phyloP scores from a whole-genome alignment of 2,888 invertebrate species.

The Leptinotarsa tumamoca region DNA sequence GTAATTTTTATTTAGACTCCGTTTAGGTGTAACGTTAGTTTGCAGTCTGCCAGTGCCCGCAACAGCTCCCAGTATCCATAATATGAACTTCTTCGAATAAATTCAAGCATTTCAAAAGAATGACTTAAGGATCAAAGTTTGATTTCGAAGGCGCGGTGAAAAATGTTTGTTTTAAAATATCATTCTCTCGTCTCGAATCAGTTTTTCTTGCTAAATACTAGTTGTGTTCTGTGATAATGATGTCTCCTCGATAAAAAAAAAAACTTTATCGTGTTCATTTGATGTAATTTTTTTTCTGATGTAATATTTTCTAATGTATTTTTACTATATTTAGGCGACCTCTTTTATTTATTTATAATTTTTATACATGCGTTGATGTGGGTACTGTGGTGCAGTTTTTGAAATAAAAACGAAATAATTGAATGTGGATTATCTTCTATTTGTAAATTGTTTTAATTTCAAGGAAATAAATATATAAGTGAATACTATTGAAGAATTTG shows the following conservation, averaged over 20 bases:
- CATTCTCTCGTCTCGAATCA: constrained; percentile 6
- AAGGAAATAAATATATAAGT: constrained; percentile 63
- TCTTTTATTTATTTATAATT: constrained; percentile 41
- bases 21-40: constrained; percentile 61
- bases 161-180: constrained; percentile 43
- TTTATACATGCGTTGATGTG: constrained; percentile 59
- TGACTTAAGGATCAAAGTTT: constrained; percentile 3
- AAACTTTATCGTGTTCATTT: not conserved
- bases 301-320: not conserved
- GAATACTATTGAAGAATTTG: constrained; percentile 52
- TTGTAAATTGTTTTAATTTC: constrained; percentile 66
- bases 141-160: constrained; percentile 15
- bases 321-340: constrained; percentile 7
- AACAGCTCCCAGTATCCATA: constrained; percentile 51
- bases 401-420: constrained; percentile 59
- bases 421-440: constrained; percentile 66
- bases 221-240: constrained; percentile 53
- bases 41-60: constrained; percentile 64
- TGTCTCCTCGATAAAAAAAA: constrained; percentile 43
- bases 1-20: constrained; percentile 59
- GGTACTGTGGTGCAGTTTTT: constrained; percentile 67
- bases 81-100: constrained; percentile 15
- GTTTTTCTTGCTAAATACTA: constrained; percentile 33
- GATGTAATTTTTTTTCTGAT: not conserved
- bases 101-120: constrained; percentile 3